A percentile compares a stretch with the other conserved stretches of the same genome.
These are phyloP conservation scores for Sphinx pinastri DNA, from an alignment of 2,888 invertebrate genomes.

Conservation along the genomic window DNA sequence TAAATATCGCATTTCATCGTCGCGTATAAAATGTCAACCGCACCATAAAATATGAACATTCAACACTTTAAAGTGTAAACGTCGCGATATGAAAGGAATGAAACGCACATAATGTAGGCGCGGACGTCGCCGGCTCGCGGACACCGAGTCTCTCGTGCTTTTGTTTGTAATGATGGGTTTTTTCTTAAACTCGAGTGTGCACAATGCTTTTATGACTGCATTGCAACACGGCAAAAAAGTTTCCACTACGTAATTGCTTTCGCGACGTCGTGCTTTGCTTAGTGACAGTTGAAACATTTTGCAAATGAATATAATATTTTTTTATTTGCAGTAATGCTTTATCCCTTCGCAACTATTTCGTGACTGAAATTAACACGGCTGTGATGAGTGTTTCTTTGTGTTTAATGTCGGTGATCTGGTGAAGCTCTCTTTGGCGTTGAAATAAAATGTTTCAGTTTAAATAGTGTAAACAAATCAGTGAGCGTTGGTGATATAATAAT, in stretches of 20 bases:
- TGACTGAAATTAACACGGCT: not conserved
- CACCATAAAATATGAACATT: not conserved
- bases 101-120: conserved; percentile 1
- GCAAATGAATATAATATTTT: conserved; percentile 22
- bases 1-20: not conserved
- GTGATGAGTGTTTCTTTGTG: not conserved
- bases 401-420: not conserved
- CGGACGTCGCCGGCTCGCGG: conserved; percentile 18
- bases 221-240: conserved; percentile 47
- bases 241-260: conserved; percentile 46
- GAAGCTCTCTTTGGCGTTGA: not conserved
- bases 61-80: not conserved
- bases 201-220: conserved; percentile 48
- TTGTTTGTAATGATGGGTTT: conserved; percentile 49
- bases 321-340: not conserved
- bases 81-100: not conserved
- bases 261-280: conserved; percentile 44
- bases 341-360: conserved; percentile 3
- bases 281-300: conserved; percentile 26
- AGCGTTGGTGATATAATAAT: not conserved
- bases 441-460: too few species aligned
- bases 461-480: too few species aligned
- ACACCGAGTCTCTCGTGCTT: conserved; percentile 42
- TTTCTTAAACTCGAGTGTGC: conserved; percentile 39
- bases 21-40: not conserved